Conservation (phyloP, 2,113 vertebrate genomes). For the Anhinga rufa region DNA sequence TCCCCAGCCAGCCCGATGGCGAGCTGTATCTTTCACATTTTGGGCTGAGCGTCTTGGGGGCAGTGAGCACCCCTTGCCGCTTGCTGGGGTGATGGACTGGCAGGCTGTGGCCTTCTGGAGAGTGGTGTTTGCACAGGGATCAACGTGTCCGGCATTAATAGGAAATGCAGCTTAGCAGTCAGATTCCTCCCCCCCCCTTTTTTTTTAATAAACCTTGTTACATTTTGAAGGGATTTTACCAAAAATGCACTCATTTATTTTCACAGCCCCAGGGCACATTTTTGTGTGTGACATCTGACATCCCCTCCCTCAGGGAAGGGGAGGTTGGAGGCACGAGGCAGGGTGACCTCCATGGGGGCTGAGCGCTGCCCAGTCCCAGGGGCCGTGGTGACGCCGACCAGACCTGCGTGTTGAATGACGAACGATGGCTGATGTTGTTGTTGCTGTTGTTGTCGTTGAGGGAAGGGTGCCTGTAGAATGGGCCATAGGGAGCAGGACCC, state of each 20-base stretch:
- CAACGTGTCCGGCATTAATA: slow-evolving; percentile 21
- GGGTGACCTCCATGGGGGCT: neutral
- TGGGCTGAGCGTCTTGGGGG: neutral
- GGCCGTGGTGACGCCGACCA: fast-evolving
- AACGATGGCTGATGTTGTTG: neutral
- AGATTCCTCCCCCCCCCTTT: neutral
- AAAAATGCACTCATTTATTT: slow-evolving; percentile 61
- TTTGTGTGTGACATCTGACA: slow-evolving; percentile 5
- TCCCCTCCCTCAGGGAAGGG: neutral
- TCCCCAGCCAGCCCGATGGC: neutral
- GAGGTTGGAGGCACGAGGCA: neutral
- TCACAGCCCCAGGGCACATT: slow-evolving; percentile 32
- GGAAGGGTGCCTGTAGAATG: neutral
- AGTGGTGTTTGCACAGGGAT: slow-evolving; percentile 6
- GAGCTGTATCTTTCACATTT: neutral
- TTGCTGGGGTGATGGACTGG: neutral
- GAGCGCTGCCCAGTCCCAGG: fast-evolving
- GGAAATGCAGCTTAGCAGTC: slow-evolving; percentile 35
- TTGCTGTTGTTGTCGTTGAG: neutral
- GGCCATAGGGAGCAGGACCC: fast-evolving
- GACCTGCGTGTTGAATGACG: fast-evolving
- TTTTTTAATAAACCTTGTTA: slow-evolving; percentile 55
- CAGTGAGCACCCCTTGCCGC: neutral
- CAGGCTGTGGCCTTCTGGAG: neutral
- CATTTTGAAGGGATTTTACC: slow-evolving; percentile 64